Percentiles rank a stretch among this genome's conserved stretches.
Evolutionary conservation across 2,113 vertebrate species (phyloP).

Genomic region (Neodontobutis hainanensis): DNA sequence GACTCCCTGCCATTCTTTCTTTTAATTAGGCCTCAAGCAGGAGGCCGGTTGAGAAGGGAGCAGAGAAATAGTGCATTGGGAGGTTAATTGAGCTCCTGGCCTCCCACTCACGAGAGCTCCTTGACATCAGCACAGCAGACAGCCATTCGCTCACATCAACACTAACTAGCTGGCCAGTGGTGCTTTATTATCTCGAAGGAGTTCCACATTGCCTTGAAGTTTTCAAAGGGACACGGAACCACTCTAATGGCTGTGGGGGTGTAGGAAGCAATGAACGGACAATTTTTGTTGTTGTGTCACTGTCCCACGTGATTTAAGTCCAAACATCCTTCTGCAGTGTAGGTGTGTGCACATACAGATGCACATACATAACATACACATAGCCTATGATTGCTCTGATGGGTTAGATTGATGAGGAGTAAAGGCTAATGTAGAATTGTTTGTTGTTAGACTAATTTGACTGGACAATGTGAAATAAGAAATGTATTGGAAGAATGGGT

Average conservation of each 20-base stretch:
- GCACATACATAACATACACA: background rate
- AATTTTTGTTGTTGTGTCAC: conserved; percentile 40
- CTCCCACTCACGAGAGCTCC: conserved; percentile 47
- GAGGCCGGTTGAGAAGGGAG: background rate
- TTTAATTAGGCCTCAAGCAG: conserved; percentile 22
- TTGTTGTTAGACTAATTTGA: too few species aligned
- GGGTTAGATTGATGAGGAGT: too few species aligned
- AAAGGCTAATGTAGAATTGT: too few species aligned
- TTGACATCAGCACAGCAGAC: conserved; percentile 25
- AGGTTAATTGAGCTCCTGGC: conserved; percentile 48
- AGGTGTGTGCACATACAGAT: conserved; percentile 23
- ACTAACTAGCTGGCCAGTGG: conserved; percentile 46
- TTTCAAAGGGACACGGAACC: conserved; percentile 55
- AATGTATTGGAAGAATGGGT: too few species aligned
- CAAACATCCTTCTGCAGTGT: conserved; percentile 59
- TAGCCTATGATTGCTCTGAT: too few species aligned
- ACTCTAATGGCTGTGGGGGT: conserved; percentile 34
- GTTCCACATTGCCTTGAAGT: conserved; percentile 52
- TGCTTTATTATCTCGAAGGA: conserved; percentile 52
- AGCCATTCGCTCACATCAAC: conserved; percentile 42
- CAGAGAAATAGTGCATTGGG: conserved; percentile 16
- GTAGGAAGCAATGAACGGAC: conserved; percentile 39
- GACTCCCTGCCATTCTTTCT: conserved; percentile 29
- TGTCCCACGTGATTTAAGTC: conserved; percentile 47
- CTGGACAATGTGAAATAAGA: too few species aligned